Conservation (phyloP, 2,888 invertebrate genomes). For the Athalia circularis region DNA sequence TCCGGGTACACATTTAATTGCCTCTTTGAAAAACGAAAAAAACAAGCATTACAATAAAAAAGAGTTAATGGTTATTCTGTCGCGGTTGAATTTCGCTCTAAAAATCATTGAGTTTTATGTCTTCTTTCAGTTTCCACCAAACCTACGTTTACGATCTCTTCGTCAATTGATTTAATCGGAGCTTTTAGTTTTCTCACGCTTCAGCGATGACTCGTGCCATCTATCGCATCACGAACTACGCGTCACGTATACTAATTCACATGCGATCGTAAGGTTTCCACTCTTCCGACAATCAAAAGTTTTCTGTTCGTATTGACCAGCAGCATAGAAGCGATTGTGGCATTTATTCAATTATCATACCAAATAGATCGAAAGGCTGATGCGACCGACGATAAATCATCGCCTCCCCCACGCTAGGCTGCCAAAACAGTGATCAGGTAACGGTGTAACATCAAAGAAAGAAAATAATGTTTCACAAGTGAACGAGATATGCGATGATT, state of each 20-base stretch:
- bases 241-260: neutral
- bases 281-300: neutral
- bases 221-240: neutral
- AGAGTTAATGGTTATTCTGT: neutral
- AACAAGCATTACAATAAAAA: neutral
- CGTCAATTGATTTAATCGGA: neutral
- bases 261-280: neutral
- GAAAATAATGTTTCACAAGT: constrained; percentile 35
- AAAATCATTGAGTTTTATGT: neutral
- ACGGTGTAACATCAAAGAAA: constrained; percentile 37
- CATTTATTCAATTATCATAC: constrained; percentile 25
- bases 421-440: constrained; percentile 22
- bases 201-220: neutral
- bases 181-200: constrained; percentile 1
- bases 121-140: neutral
- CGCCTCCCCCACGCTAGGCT: constrained; percentile 2
- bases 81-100: neutral
- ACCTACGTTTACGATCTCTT: neutral
- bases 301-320: neutral
- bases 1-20: constrained; percentile 10
- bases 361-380: constrained; percentile 14
- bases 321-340: constrained; percentile 4
- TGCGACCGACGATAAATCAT: constrained; percentile 26
- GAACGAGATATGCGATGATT: constrained; percentile 36
- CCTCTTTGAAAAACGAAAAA: neutral